These are phyloP conservation scores for Watersipora subatra DNA, from an alignment of 1,140 invertebrate species.

Conservation along the genomic window DNA sequence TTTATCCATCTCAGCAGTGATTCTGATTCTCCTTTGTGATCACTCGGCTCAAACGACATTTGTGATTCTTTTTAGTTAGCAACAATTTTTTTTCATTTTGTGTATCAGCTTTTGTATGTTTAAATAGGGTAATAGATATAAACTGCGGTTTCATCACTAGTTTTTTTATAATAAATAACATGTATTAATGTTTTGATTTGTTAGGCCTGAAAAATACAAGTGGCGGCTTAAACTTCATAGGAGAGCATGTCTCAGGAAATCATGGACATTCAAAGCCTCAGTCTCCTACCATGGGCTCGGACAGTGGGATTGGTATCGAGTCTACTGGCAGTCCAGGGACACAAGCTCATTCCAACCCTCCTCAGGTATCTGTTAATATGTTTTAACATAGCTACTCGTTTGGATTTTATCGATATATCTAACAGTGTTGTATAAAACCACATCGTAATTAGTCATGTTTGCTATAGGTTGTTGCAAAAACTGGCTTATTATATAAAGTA, in stretches of 20 bases:
- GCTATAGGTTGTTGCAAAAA: neutral
- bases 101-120: too few species aligned
- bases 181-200: too few species aligned
- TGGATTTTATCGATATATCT: slow-evolving; percentile 9
- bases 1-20: too few species aligned
- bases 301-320: slow-evolving; percentile 41
- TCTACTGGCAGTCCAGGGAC: slow-evolving; percentile 53
- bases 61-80: too few species aligned
- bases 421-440: neutral
- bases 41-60: too few species aligned
- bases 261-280: slow-evolving; percentile 14
- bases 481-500: slow-evolving; percentile 12
- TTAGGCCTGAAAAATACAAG: slow-evolving; percentile 1
- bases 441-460: neutral
- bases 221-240: neutral
- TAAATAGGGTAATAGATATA: too few species aligned
- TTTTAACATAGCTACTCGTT: slow-evolving; percentile 18
- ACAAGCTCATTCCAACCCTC: slow-evolving; percentile 63
- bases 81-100: too few species aligned
- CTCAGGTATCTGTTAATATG: slow-evolving; percentile 64
- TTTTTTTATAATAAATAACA: too few species aligned
- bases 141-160: too few species aligned
- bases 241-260: slow-evolving; percentile 6
- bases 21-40: too few species aligned
- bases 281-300: slow-evolving; percentile 37